phyloP scores from a whole-genome alignment of 2,113 vertebrate genomes.

The Mobula birostris region DNA sequence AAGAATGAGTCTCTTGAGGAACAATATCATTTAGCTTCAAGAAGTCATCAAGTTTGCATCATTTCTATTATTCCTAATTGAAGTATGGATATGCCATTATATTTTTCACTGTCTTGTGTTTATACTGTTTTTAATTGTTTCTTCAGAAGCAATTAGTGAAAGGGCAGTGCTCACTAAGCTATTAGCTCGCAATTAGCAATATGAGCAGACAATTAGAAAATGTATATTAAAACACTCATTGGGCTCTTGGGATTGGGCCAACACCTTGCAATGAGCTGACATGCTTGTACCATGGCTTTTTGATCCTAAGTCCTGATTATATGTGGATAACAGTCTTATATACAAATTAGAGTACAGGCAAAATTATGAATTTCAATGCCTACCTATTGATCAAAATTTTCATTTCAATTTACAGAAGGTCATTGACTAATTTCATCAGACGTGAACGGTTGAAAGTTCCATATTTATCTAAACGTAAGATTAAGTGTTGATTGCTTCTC shows the following conservation, averaged over 20 bases:
- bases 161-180: not conserved
- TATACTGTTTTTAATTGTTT: slow-evolving; percentile 17
- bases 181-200: slow-evolving; percentile 23
- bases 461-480: not conserved
- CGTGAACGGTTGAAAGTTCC: not conserved
- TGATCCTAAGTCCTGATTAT: not conserved
- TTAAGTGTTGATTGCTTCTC: not conserved
- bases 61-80: not conserved
- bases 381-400: not conserved
- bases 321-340: not conserved
- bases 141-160: slow-evolving; percentile 18
- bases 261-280: not conserved
- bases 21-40: not conserved
- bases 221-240: slow-evolving; percentile 34
- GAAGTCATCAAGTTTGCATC: not conserved
- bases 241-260: slow-evolving; percentile 20
- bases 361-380: not conserved
- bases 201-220: slow-evolving; percentile 5
- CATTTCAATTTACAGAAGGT: not conserved
- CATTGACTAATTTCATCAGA: not conserved
- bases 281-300: not conserved
- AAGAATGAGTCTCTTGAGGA: not conserved
- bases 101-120: not conserved
- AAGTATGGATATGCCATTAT: not conserved
- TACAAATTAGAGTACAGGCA: not conserved